phyloP scores from a whole-genome alignment of 2,113 vertebrate species.

The Garra rufa region DNA sequence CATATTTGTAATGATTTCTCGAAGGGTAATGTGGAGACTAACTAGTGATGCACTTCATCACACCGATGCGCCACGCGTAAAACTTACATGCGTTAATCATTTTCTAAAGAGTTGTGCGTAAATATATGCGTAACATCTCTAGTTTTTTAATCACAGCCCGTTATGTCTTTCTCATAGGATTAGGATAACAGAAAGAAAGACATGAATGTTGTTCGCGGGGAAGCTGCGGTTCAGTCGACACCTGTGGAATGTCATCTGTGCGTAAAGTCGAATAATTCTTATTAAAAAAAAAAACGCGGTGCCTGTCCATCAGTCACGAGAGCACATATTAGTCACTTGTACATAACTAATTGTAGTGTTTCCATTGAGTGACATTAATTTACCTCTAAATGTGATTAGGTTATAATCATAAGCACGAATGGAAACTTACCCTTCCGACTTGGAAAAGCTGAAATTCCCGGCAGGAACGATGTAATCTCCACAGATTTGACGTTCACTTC shows the following conservation, averaged over 20 bases:
- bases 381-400: background rate
- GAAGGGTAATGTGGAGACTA: background rate
- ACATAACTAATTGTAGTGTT: background rate
- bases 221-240: background rate
- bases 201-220: background rate
- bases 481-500: background rate
- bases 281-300: background rate
- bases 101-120: background rate
- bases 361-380: background rate
- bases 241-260: constrained; percentile 36
- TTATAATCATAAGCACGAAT: background rate
- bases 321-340: background rate
- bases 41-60: background rate
- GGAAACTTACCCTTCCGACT: constrained; percentile 21
- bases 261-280: background rate
- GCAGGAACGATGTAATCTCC: background rate
- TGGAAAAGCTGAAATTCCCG: background rate
- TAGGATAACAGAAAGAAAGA: background rate
- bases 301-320: background rate
- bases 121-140: background rate
- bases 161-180: background rate
- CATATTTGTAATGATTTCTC: background rate
- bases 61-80: background rate
- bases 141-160: background rate
- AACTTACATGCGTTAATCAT: background rate